phyloP scores from a whole-genome alignment of 1,140 invertebrate species.

The Pachyrhynchus sulphureomaculatus region DNA sequence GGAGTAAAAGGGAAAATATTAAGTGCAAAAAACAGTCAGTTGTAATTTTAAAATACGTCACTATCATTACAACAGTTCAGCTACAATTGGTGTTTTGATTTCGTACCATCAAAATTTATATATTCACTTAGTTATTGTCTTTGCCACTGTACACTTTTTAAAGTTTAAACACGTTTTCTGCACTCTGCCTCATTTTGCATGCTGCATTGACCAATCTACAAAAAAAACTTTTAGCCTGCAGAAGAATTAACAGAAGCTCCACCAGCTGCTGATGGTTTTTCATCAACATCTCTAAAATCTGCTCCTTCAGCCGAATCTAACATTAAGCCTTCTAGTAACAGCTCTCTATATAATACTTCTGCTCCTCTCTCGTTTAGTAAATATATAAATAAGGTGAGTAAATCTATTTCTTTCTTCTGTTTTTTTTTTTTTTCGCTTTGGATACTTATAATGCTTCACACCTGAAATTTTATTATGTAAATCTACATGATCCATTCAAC shows the following conservation, averaged over 20 bases:
- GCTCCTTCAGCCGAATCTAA: constrained; percentile 27
- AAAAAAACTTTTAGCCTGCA: constrained; percentile 18
- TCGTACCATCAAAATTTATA: too few relatives aligned
- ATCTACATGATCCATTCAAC: too few relatives aligned
- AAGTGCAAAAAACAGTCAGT: too few relatives aligned
- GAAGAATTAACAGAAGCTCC: constrained; percentile 8
- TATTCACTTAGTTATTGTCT: too few relatives aligned
- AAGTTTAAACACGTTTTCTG: constrained; percentile 4
- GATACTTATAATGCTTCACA: neutral
- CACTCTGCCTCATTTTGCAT: constrained; percentile 30
- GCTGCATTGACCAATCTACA: constrained; percentile 9
- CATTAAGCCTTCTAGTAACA: constrained; percentile 34
- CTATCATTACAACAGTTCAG: too few relatives aligned
- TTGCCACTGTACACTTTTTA: too few relatives aligned
- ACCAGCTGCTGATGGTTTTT: neutral
- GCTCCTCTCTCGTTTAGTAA: constrained; percentile 39
- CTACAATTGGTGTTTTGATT: too few relatives aligned
- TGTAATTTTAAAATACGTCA: too few relatives aligned
- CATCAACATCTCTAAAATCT: constrained; percentile 6
- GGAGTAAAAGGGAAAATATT: too few relatives aligned
- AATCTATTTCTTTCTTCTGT: neutral
- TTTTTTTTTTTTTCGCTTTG: neutral
- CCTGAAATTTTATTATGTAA: too few relatives aligned
- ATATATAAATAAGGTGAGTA: constrained; percentile 41
- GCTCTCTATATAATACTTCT: constrained; percentile 29